These are phyloP conservation scores for Archips crataeganus DNA, from an alignment of 2,888 invertebrate species.

Conservation along the genomic window DNA sequence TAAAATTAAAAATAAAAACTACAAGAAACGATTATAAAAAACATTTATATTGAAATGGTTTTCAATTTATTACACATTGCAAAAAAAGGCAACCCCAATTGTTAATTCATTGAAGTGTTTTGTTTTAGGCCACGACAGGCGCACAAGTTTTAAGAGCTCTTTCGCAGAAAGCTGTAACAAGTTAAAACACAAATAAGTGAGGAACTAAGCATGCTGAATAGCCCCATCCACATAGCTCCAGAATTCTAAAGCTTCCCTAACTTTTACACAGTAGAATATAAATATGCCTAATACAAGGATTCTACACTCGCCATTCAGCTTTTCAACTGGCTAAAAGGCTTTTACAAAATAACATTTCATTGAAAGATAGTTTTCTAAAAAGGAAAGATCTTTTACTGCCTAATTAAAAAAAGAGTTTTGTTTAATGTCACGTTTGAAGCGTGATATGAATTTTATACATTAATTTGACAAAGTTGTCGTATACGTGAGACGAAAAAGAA, in stretches of 20 bases:
- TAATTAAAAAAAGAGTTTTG: not conserved
- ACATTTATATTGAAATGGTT: too few species aligned
- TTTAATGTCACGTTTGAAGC: slow-evolving; percentile 10
- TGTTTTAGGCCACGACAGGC: not conserved
- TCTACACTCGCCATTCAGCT: slow-evolving; percentile 2
- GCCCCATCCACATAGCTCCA: slow-evolving; percentile 17
- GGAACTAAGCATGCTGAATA: slow-evolving; percentile 30
- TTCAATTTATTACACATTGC: too few species aligned
- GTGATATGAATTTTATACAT: slow-evolving; percentile 12
- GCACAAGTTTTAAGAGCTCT: not conserved
- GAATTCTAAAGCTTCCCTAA: slow-evolving; percentile 24
- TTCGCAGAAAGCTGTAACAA: not conserved
- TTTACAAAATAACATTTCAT: slow-evolving; percentile 10
- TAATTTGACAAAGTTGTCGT: slow-evolving; percentile 13
- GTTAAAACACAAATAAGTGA: slow-evolving; percentile 16
- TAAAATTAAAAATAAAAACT: too few species aligned
- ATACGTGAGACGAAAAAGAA: slow-evolving; percentile 12
- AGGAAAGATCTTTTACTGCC: not conserved
- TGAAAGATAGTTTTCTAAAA: slow-evolving; percentile 12
- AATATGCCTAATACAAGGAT: slow-evolving; percentile 7
- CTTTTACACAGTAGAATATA: slow-evolving; percentile 26
- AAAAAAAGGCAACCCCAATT: too few species aligned
- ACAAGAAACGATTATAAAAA: too few species aligned
- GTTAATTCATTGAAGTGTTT: too few species aligned
- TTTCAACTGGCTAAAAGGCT: slow-evolving; percentile 6